Base-by-base conservation (phyloP, 2,797 vertebrate genomes). In the Hydrolagus colliei region DNA sequence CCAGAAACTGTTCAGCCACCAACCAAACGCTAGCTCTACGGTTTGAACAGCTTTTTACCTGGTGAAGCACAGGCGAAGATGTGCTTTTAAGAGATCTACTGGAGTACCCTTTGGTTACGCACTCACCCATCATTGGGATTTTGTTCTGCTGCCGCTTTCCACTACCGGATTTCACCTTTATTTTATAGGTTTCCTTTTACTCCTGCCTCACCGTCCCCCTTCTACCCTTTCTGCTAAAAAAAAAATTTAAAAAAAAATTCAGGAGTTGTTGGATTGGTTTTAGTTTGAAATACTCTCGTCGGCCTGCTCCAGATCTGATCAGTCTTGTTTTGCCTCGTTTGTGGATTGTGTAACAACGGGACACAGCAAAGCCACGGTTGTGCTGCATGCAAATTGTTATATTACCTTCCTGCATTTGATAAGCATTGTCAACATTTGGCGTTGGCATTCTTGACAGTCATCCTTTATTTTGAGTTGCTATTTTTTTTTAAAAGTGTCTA, bases 391-490 rank as follows among this genome's bases (percentile, higher is more conserved):
- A 67, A 84, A 35, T 35, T 52, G 65, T 71, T 67, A 52, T 52
- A 41, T 14, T 67, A 35, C 16, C 14, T 52, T 82, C 79, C 79
- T 18, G 63, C 27, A 27, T 22, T 10, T 80, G 27, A n/a, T n/a
- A 1, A 32, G 8, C 14, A 67, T 82, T 67, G 22, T 80, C 1
- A 62, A 14, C 2, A 14, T 80, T 65, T 84, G 32, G 16, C 18
- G 71, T 71, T 84, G 79, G 79, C 68, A 20, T 11, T 68, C 79
- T 59, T 20, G 11, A 35, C 22, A 4, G 20, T 10, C 65, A 67
- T 82, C 61, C 68, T 84, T 79, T 76, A 59, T 68, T 52, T 63
- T 41, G 14, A 84, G 63, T 84, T 84, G 9, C 63, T 82, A 80
- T 32, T 63, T 82, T 82, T 13, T 12, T 84, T 84, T 84, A 14